Base-by-base conservation (phyloP, 2,797 vertebrate species). In the Propithecus perrieri region DNA sequence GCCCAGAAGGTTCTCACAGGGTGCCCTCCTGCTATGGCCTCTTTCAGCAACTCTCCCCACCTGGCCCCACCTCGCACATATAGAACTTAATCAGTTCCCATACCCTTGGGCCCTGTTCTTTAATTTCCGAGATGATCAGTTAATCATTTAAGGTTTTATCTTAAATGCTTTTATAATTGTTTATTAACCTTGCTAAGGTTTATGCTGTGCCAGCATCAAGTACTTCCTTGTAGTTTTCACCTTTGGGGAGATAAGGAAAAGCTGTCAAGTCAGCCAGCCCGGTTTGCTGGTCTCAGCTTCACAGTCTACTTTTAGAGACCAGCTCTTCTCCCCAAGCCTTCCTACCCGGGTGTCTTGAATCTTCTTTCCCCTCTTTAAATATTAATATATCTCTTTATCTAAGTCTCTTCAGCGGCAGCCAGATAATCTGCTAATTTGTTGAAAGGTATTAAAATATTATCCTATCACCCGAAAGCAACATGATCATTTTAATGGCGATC, bases 81-180 rank as follows among this genome's bases (percentile, higher is more conserved):
- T 26, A 10, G 43, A 30, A 65, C 57, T 59, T 59, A 65, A 76
- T 50, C 43, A 63, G 59, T 38, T 61, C 33, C 43, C 7, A 8
- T 72, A 57, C 50, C 53, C 59, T 67, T 71, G 30, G 59, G 30
- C 10, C 11, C 17, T 80, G 26, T 48, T 88, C 28, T 38, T 65
- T 79, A 74, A 53, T 69, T 81, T 88, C 35, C 71, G 80, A 93
- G 89, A 78, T 92, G 86, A 89, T 67, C 48, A 41, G 75, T 97
- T 90, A 95, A 72, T 95, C 46, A 89, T 95, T 76, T 57, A 93
- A 76, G 46, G 15, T 55, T 87, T 91, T 85, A 93, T 78, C 53
- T 75, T 57, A 81, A 79, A 79, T 59, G 30, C 46, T 76, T 76
- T 85, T 85, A 46, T 86, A 74, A 61, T 86, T 87, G 28, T 35